Conservation (phyloP, 2,113 vertebrate species). For the Pao palembangensis region DNA sequence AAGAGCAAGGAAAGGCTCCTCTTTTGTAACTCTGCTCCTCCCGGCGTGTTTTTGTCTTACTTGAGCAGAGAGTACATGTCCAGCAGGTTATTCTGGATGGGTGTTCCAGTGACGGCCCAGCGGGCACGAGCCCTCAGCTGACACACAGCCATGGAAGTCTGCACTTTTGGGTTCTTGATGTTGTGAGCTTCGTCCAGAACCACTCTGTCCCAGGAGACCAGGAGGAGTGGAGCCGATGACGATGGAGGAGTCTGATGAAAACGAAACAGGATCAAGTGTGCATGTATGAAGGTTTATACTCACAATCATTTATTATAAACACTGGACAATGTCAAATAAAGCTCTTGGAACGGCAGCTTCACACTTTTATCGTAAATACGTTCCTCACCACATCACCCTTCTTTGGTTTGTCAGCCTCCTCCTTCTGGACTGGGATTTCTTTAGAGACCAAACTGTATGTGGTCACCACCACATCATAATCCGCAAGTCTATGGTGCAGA, state of each 20-base stretch:
- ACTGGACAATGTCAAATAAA: too few species aligned
- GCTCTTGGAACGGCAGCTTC: neutral
- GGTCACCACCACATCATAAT: constrained; percentile 89
- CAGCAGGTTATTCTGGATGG: constrained; percentile 95
- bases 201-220: constrained; percentile 84
- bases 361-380: neutral
- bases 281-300: neutral
- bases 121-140: constrained; percentile 81
- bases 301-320: too few species aligned
- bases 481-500: constrained; percentile 77
- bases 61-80: constrained; percentile 94
- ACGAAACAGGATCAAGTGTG: neutral
- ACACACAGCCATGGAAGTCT: constrained; percentile 88
- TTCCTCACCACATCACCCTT: constrained; percentile 68
- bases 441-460: constrained; percentile 89
- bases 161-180: constrained; percentile 91
- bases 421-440: constrained; percentile 83
- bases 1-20: too few species aligned
- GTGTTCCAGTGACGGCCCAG: constrained; percentile 94
- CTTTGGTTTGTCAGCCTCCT: constrained; percentile 69
- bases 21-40: neutral
- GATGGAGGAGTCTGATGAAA: constrained; percentile 24
- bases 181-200: constrained; percentile 93
- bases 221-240: constrained; percentile 74
- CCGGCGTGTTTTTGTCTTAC: constrained; percentile 67